Evolutionary conservation across 2,797 vertebrate species (phyloP).

Genomic region (Esox lucius): DNA sequence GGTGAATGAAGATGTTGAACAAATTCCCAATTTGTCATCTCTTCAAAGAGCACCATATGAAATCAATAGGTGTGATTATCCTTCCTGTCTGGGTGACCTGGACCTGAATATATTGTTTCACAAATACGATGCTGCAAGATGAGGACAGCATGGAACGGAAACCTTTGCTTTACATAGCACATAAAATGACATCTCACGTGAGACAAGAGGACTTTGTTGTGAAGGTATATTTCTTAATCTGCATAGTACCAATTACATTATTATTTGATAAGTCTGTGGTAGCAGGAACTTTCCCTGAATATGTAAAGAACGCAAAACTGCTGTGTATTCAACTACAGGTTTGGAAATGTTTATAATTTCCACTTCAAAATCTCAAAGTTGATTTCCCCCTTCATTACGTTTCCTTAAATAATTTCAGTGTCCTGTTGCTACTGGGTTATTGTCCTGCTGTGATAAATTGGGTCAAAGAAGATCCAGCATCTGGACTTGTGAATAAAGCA

Average conservation of each 20-base stretch:
- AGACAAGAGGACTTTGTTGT: background rate
- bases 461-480: no score
- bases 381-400: no score
- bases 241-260: background rate
- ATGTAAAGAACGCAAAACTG: background rate
- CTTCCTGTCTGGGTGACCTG: constrained; percentile 23
- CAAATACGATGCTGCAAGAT: background rate
- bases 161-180: background rate
- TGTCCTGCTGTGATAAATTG: no score
- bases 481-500: background rate
- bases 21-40: constrained; percentile 44
- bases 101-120: constrained; percentile 15
- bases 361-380: no score
- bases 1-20: constrained; percentile 48
- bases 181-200: constrained; percentile 2
- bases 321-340: no score
- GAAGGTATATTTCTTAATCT: background rate
- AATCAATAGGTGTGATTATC: constrained; percentile 48
- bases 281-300: background rate
- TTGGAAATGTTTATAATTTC: no score
- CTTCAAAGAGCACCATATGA: constrained; percentile 36
- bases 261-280: no score
- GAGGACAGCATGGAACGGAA: background rate
- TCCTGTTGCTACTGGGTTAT: no score
- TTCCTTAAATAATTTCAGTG: no score